Percentiles rank a stretch among this genome's conserved stretches.
phyloP scores from a whole-genome alignment of 2,888 invertebrate species.

The Pinctada fucata region DNA sequence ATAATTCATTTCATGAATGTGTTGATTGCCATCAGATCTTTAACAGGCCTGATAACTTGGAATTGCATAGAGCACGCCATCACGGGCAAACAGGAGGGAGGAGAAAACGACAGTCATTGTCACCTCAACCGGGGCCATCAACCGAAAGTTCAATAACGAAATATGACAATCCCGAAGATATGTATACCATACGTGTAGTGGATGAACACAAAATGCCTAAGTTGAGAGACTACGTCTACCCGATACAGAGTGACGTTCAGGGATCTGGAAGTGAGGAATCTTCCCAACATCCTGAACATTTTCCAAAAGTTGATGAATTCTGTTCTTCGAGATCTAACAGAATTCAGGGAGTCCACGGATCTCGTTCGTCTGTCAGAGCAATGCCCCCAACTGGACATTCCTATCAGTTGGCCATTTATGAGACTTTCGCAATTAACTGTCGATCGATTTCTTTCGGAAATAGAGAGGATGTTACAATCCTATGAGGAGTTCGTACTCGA shows the following conservation, averaged over 20 bases:
- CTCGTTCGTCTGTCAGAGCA: conserved; percentile 43
- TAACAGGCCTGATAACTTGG: not conserved
- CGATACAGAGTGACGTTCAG: conserved; percentile 20
- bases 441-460: conserved; percentile 37
- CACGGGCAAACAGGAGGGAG: conserved; percentile 23
- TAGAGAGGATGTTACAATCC: conserved; percentile 41
- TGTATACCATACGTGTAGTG: conserved; percentile 6
- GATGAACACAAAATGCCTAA: conserved; percentile 26
- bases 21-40: conserved; percentile 9
- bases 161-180: conserved; percentile 12
- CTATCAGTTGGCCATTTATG: conserved; percentile 40
- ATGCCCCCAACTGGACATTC: conserved; percentile 41
- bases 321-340: conserved; percentile 12
- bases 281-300: conserved; percentile 19
- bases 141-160: conserved; percentile 14
- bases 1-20: conserved; percentile 1
- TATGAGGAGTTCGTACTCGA: conserved; percentile 44
- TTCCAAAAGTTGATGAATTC: conserved; percentile 17
- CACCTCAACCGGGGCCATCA: not conserved
- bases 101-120: not conserved
- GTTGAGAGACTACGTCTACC: not conserved
- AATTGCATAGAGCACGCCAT: conserved; percentile 10
- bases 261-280: conserved; percentile 22
- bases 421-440: conserved; percentile 30
- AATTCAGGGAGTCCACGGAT: conserved; percentile 23